Evolutionary conservation across 2,888 invertebrate genomes (phyloP), one percentile per base, ranked within the genome.

Genomic region (Ochropleura plecta): DNA sequence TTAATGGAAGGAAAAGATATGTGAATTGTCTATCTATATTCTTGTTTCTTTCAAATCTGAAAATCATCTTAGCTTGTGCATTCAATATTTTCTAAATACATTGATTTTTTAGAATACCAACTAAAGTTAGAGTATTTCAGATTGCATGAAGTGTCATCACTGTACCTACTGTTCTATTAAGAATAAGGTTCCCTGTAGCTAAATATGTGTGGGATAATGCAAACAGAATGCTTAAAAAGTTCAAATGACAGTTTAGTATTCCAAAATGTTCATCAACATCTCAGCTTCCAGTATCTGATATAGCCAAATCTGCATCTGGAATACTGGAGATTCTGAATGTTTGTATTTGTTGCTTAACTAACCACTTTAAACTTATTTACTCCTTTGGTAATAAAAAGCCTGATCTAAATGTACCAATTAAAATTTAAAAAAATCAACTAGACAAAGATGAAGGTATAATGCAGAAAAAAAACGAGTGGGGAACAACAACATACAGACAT

Each of bases 131-230:
- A 57, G 18, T 14, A 42, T 42, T 3, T 20, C 18, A 49, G 42
- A 75, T 30, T 44, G 6, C 42, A 10, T 42, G 10, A 60, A n/a
- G 6, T 49, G 42, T 12, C 42, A 51, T 20, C n/a, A 40, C 12
- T 44, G 14, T 73, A 77, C 51, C 49, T 40, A 53, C 53, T 66
- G 20, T 53, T 20, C 0, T 2, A 12, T 18, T 79, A 53, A 40
- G 12, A 60, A 55, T 62, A 80, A 30, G 1, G 30, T 53, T 74
- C 9, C 53, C 16, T 78, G 5, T 42, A 49, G 30, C 18, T 12
- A 51, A 5, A 55, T 18, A 42, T 48, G 8, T 20, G 20, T 6
- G 1, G 2, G 20, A 42, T 10, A 46, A 48, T 20, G 20, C 0
- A 6, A 30, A 51, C 8, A 42, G 16, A 10, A 10, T 20, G 53